A percentile compares a stretch with the other conserved stretches of the same genome.
Conservation (phyloP, 2,888 invertebrate genomes). For the Ethmia dodecea region DNA sequence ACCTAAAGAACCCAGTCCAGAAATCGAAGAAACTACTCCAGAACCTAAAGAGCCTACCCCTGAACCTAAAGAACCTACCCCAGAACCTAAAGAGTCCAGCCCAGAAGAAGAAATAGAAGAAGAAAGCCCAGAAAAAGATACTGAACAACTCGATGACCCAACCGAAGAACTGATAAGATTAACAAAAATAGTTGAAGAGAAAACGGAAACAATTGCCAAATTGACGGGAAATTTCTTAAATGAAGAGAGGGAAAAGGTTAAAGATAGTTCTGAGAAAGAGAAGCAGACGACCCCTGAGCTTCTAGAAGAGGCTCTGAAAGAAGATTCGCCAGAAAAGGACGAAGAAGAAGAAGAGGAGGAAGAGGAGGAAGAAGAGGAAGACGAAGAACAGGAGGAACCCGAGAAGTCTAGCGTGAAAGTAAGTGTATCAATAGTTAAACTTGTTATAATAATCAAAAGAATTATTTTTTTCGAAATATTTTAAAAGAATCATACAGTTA, state of each 20-base stretch:
- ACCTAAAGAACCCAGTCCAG: slow-evolving; percentile 20
- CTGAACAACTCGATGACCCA: slow-evolving; percentile 7
- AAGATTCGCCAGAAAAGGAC: slow-evolving; percentile 23
- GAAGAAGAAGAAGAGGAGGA: slow-evolving; percentile 16
- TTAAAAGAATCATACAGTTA: too few relatives aligned
- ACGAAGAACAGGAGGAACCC: slow-evolving; percentile 31
- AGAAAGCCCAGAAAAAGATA: slow-evolving; percentile 9
- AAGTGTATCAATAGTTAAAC: too few relatives aligned
- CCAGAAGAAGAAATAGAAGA: slow-evolving; percentile 18
- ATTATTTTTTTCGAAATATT: too few relatives aligned
- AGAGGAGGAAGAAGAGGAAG: slow-evolving; percentile 26
- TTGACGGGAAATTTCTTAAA: slow-evolving; percentile 46
- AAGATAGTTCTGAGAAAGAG: slow-evolving; percentile 27
- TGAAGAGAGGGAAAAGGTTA: slow-evolving; percentile 32
- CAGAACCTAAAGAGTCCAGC: slow-evolving; percentile 15
- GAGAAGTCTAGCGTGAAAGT: slow-evolving; percentile 65
- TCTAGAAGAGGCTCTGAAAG: slow-evolving; percentile 55
- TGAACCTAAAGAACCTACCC: slow-evolving; percentile 21
- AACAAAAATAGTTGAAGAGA: slow-evolving; percentile 29
- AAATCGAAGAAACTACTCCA: slow-evolving; percentile 19
- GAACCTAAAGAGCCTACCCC: slow-evolving; percentile 15
- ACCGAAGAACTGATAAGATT: slow-evolving; percentile 29
- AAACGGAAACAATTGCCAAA: slow-evolving; percentile 36
- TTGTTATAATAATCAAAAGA: too few relatives aligned
- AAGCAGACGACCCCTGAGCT: slow-evolving; percentile 51